phyloP scores from a whole-genome alignment of 2,113 vertebrate species.

The Sakesphorus luctuosus region DNA sequence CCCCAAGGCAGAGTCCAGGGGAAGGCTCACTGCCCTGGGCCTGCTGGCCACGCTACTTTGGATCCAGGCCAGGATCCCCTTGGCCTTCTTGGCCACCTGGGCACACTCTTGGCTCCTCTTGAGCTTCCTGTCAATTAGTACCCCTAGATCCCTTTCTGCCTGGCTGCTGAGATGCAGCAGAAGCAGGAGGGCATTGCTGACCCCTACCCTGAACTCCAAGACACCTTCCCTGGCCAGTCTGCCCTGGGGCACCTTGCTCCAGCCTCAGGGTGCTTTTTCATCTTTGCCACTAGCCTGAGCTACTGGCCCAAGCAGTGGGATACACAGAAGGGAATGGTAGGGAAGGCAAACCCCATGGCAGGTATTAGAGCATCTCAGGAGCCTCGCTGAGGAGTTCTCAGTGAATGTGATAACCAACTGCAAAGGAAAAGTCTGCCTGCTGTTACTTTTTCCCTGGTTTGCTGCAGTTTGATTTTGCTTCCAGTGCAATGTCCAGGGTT shows the following conservation, averaged over 20 bases:
- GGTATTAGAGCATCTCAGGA: not conserved
- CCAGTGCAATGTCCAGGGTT: accelerated
- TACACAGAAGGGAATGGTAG: too few relatives aligned
- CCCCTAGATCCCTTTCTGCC: too few relatives aligned
- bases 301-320: not conserved
- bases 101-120: too few relatives aligned
- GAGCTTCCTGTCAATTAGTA: too few relatives aligned
- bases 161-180: not conserved
- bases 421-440: not conserved
- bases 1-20: too few relatives aligned
- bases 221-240: not conserved
- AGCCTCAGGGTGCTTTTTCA: not conserved
- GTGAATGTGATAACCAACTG: accelerated
- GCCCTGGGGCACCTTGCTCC: not conserved
- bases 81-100: too few relatives aligned
- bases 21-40: too few relatives aligned
- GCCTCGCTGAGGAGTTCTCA: not conserved
- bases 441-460: not conserved
- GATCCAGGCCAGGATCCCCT: too few relatives aligned
- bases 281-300: not conserved
- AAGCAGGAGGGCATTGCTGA: not conserved
- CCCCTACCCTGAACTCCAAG: not conserved
- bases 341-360: not conserved
- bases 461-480: not conserved
- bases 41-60: too few relatives aligned